Conservation (phyloP, 2,113 vertebrate species). For the Brienomyrus longianalis region DNA sequence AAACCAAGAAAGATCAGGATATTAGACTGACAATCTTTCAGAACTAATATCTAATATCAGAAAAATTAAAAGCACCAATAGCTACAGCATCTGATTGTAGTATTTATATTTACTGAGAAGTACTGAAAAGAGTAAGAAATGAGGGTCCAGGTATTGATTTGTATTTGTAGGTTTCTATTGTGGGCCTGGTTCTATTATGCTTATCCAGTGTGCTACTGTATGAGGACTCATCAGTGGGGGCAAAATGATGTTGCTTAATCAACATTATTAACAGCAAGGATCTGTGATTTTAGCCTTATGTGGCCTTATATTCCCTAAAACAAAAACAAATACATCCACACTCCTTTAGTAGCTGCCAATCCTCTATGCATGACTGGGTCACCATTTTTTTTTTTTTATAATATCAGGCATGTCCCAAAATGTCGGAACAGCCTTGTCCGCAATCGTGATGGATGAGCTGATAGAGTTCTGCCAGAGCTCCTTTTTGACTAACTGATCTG, state of each 20-base stretch:
- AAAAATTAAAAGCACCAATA: not conserved
- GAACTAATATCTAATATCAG: not conserved
- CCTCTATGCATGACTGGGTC: conserved; percentile 19
- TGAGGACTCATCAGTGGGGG: not conserved
- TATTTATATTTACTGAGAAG: not conserved
- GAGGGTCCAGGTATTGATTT: not conserved
- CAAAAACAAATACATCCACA: conserved; percentile 20
- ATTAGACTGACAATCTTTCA: not conserved
- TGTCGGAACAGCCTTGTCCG: not conserved
- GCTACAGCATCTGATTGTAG: not conserved
- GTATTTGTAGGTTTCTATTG: not conserved
- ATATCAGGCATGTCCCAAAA: not conserved
- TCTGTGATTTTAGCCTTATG: conserved; percentile 19
- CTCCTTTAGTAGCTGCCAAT: conserved; percentile 31
- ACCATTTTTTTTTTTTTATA: conserved; percentile 10
- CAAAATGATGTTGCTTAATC: conserved; percentile 28
- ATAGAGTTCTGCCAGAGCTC: conserved; percentile 3
- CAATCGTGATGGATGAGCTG: conserved; percentile 29
- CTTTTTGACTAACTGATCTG: conserved; percentile 7
- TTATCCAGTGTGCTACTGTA: not conserved
- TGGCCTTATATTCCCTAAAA: conserved; percentile 12
- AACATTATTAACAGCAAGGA: conserved; percentile 1
- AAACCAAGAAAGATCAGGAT: not conserved
- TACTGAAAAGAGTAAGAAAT: not conserved
- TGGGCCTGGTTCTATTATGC: not conserved